Evolutionary conservation across 2,113 vertebrate genomes (phyloP), one percentile per base, ranked within the genome.

Genomic region (Syrrhaptes paradoxus): DNA sequence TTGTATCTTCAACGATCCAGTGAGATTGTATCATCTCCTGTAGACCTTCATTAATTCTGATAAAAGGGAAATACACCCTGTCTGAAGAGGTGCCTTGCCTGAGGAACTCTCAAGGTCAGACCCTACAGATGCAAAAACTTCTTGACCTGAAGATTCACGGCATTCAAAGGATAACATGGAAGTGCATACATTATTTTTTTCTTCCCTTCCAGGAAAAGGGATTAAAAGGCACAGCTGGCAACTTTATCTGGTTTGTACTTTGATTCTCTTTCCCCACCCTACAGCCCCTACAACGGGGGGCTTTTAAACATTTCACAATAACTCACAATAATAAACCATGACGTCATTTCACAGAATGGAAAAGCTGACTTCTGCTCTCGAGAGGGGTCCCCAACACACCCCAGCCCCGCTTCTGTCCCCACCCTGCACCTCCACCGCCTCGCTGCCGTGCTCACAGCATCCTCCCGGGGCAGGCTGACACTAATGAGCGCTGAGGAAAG

Each of bases 41-140:
- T 3, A 78, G 86, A 21, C 55, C 54, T 48, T 29, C 89, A 96
- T 94, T 95, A 89, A 89, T 95, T 94, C 17, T 92, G 76, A 90
- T 94, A 54, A 92, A 92, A 84, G 58, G 46, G 68, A 81, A 84
- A 77, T 11, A 32, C 2, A 32, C n/a, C 5, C 67, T 34, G 46
- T 25, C 63, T 83, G 13, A 78, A 76, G 58, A 86, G 58, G 49
- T 51, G 45, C 55, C 85, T 46, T 41, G 75, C 83, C 71, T 25
- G 46, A 78, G 80, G 76, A 83, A 73, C 63, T 70, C 80, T 94
- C 83, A 91, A 91, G 87, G 95, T 92, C 89, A 91, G 31, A 62
- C 66, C 17, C 52, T 21, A 45, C 1, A 36, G 28, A 43, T n/a
- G 25, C 3, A 76, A 28, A 54, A 84, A 34, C 49, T 88, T 51